Percentiles rank a stretch among this genome's conserved stretches.
These are phyloP conservation scores for Oscheius sp. DNA, from an alignment of 2,888 invertebrate species.

Conservation along the genomic window DNA sequence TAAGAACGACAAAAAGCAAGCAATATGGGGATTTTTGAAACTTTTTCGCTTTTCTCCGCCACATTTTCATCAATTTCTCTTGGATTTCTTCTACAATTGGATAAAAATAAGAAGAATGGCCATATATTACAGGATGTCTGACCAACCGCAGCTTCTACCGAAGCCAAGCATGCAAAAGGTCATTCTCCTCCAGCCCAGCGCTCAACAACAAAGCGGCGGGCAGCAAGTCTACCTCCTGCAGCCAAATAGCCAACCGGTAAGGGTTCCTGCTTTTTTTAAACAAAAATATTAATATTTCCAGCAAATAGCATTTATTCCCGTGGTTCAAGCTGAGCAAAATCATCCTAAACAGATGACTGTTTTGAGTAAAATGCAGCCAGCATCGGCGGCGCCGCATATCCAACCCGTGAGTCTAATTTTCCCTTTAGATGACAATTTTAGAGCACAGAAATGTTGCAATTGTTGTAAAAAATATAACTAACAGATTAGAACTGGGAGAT, in stretches of 20 bases:
- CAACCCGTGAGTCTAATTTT: constrained; percentile 29
- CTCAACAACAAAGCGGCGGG: constrained; percentile 1
- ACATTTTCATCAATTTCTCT: too few relatives aligned
- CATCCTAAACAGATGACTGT: constrained; percentile 43
- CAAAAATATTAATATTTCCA: constrained; percentile 22
- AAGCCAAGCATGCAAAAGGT: constrained; percentile 39
- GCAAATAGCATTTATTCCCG: constrained; percentile 54
- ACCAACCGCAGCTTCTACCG: constrained; percentile 34
- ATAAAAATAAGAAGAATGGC: not conserved
- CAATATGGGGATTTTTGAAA: too few relatives aligned
- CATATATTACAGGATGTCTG: constrained; percentile 14
- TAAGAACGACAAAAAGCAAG: too few relatives aligned
- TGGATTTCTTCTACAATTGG: too few relatives aligned
- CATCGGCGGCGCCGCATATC: constrained; percentile 19
- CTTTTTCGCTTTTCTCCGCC: too few relatives aligned
- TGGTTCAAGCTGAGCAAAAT: constrained; percentile 39
- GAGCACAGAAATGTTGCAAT: too few relatives aligned
- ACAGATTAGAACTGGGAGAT: too few relatives aligned
- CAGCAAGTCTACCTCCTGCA: constrained; percentile 49
- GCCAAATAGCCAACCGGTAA: constrained; percentile 39
- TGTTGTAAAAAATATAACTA: not conserved
- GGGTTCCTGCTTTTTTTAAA: constrained; percentile 3
- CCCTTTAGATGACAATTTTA: too few relatives aligned
- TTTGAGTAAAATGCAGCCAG: constrained; percentile 41
- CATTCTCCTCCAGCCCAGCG: constrained; percentile 40